Evolutionary conservation across 2,888 invertebrate genomes (phyloP), one percentile per base, ranked within the genome.

Genomic region (Eupithecia subfuscata): DNA sequence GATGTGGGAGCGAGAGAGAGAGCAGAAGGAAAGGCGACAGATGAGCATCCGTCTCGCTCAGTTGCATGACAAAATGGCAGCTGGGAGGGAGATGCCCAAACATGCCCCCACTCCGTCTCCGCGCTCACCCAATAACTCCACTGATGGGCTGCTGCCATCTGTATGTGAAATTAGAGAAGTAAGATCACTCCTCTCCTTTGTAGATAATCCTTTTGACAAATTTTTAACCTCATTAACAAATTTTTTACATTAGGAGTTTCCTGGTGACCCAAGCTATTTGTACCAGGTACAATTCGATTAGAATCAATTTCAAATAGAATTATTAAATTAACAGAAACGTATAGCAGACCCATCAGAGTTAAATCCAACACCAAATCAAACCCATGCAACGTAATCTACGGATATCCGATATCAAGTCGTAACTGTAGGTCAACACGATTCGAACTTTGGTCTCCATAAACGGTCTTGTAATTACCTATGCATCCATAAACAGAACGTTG

Each of bases 151-250:
- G 87, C 95, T 97, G 87, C 97, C 97, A 78, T 96, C 97, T 83
- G 96, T 97, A 85, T 96, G 97, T 91, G 97, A 97, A 93, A 96
- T 96, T 86, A 96, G 97, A 95, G 97, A 97, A 96, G 97, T 97
- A 92, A 84, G 92, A 86, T 89, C 86, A 87, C 86, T 84, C 85
- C 84, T 78, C 80, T 86, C 88, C 84, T 85, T 83, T 81, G 81
- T 86, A 85, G 82, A 81, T 76, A 74, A 43, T 60, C 60, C 60
- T 22, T 5, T 60, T 25, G 12, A n/a, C n/a, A n/a, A n/a, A n/a
- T n/a, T n/a, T n/a, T 40, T 14, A 0, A 43, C 25, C 60, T 25
- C 60, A 56, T 18, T 63, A 30, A 30, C 16, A 18, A 8, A 3
- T 18, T 18, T 64, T 64, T 34, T 16, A 34, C 18, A 64, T 64